Percentiles rank a stretch among this genome's conserved stretches.
These are phyloP conservation scores for Sigmodon hispidus DNA, from an alignment of 2,113 vertebrate species.

Conservation along the genomic window DNA sequence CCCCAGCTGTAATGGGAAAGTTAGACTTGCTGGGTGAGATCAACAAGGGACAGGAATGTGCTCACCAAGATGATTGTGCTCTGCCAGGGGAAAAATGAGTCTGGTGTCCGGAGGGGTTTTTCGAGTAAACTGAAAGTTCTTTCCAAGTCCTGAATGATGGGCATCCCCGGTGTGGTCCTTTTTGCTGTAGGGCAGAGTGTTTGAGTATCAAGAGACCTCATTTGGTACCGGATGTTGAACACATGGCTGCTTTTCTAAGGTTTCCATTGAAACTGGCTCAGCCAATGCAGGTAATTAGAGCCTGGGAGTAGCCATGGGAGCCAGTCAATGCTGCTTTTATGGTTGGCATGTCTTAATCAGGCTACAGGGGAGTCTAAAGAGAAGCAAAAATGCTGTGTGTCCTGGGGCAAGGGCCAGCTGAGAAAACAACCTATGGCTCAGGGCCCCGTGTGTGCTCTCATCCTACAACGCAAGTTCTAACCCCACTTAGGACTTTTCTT, in stretches of 20 bases:
- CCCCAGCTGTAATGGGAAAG: neutral
- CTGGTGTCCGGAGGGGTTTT: neutral
- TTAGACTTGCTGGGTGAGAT: neutral
- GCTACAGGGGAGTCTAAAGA: neutral
- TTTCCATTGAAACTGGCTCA: conserved; percentile 50
- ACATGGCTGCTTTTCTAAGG: conserved; percentile 13
- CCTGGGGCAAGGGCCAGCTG: neutral
- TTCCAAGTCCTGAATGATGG: neutral
- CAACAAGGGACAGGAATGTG: neutral
- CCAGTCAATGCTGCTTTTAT: neutral
- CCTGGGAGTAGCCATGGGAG: neutral
- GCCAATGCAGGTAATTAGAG: conserved; percentile 24
- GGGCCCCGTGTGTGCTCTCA: neutral
- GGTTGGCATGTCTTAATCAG: conserved; percentile 20
- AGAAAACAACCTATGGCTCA: neutral
- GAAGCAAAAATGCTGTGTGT: neutral
- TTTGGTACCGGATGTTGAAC: conserved; percentile 17
- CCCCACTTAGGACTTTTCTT: neutral
- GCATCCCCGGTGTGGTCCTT: neutral
- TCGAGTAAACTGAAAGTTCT: neutral
- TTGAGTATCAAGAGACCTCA: conserved; percentile 28
- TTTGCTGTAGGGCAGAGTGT: neutral
- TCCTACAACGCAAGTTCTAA: neutral
- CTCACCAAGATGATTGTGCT: neutral
- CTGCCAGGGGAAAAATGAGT: neutral